phyloP scores from a whole-genome alignment of 2,888 invertebrate species.

The Euplagia quadripunctaria region DNA sequence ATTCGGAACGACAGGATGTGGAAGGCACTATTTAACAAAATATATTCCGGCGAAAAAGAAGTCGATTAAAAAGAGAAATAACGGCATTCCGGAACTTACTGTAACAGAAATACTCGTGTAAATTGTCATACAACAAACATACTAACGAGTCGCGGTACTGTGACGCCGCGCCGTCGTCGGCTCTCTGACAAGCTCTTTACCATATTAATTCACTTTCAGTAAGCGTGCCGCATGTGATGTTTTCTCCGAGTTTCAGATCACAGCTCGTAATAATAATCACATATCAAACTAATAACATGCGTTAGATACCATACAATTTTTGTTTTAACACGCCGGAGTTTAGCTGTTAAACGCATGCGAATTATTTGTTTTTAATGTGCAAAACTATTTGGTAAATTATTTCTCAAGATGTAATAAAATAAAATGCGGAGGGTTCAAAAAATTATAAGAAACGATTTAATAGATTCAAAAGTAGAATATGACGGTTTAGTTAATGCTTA shows the following conservation, averaged over 20 bases:
- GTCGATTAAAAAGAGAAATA: too few relatives aligned
- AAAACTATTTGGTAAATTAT: not conserved
- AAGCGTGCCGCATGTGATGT: conserved; percentile 39
- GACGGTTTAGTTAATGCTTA: too few relatives aligned
- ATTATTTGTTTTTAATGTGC: not conserved
- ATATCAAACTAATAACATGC: conserved; percentile 26
- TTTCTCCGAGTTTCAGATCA: conserved; percentile 51
- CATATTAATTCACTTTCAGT: conserved; percentile 64
- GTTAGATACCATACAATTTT: conserved; percentile 21
- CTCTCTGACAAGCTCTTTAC: conserved; percentile 18
- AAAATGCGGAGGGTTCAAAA: too few relatives aligned
- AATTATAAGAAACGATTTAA: too few relatives aligned
- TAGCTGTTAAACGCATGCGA: conserved; percentile 7
- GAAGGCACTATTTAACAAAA: too few relatives aligned
- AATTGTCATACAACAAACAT: conserved; percentile 22
- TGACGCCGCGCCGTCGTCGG: not conserved
- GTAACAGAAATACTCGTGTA: conserved; percentile 40
- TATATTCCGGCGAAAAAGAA: too few relatives aligned
- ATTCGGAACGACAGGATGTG: too few relatives aligned
- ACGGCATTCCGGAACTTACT: conserved; percentile 33
- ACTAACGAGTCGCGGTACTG: not conserved
- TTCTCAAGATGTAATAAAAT: not conserved
- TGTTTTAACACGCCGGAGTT: conserved; percentile 18
- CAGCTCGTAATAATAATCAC: conserved; percentile 34
- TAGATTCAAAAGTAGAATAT: too few relatives aligned